Evolutionary conservation across 2,797 vertebrate species (phyloP).

Genomic region (Molossus molossus): DNA sequence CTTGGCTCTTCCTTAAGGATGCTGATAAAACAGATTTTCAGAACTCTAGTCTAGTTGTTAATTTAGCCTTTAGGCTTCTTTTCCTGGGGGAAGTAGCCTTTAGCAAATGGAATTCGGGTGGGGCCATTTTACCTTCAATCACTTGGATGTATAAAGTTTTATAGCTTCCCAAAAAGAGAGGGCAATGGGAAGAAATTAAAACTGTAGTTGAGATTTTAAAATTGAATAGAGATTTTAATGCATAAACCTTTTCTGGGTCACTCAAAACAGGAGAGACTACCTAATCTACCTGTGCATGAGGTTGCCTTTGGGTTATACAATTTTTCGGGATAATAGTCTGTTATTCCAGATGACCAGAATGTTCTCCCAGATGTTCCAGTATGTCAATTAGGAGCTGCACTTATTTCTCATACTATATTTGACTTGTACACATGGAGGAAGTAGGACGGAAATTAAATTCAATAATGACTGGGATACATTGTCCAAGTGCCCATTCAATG

Average conservation of each 20-base stretch:
- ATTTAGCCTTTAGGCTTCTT: neutral
- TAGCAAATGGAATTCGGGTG: conserved; percentile 7
- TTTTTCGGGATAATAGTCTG: neutral
- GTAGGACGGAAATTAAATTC: neutral
- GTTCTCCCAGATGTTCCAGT: neutral
- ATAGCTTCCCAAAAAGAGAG: neutral
- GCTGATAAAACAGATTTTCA: conserved; percentile 1
- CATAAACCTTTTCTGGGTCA: neutral
- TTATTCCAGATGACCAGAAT: neutral
- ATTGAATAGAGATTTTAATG: neutral
- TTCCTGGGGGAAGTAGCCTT: neutral
- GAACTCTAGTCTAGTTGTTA: neutral
- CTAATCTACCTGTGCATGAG: neutral
- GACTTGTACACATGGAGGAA: neutral
- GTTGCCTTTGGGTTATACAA: neutral
- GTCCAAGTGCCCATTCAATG: neutral
- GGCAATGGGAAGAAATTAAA: neutral
- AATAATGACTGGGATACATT: neutral
- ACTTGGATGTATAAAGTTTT: neutral
- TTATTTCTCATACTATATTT: conserved; percentile 20
- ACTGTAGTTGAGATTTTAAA: neutral
- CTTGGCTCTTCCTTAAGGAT: neutral
- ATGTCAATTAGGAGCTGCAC: neutral
- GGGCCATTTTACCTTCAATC: neutral
- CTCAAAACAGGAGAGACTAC: neutral